Base-by-base conservation (phyloP, 2,888 invertebrate genomes). In the Hirtodrosophila alboralis region DNA sequence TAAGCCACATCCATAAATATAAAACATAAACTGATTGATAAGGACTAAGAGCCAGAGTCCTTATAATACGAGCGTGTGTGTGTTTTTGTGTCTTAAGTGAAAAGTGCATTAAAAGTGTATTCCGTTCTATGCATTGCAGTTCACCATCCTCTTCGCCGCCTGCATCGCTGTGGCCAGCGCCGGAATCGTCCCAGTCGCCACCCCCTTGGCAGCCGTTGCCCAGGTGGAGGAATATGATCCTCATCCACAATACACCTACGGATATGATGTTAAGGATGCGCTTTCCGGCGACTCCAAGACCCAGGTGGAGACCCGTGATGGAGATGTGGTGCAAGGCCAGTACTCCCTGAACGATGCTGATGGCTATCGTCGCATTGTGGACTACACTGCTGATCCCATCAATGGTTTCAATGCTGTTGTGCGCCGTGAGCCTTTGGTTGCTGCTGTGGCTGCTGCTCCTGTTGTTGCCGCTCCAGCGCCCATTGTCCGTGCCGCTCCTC, bases 401-500 rank as follows among this genome's bases (percentile, higher is more conserved):
- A 90, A 90, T 48, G 91, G 91, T 28, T 91, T 91, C 73, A 91
- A 91, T 51, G 91, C 91, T 44, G 89, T 91, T 13, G 91, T 91
- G 5, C 87, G 87, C 5, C 89, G 90, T 49, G 90, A 90, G 53
- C 89, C 90, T 26, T 61, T 90, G 56, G 79, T 85, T 8, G 90
- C 86, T 33, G 86, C 88, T 37, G 87, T 87, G 3, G 79, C 84
- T n/a, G 68, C 86, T 13, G 74, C 75, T 37, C 68, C 80, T 2
- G 67, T 79, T 12, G 70, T 80, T 16, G 73, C 72, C 18, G 78
- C 79, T n/a, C 76, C 78, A 16, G 72, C 85, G 14, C 78, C 80
- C 33, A 47, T 79, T 44, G 72, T 80, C 1, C 78, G 70, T 21
- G 73, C 79, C 56, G 77, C 78, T 21, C 75, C 81, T 1, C 10